Evolutionary conservation across 64 coral and sea anemone genomes (phyloP), one percentile per base, ranked within the genome.

Genomic region (Montipora foliosa): DNA sequence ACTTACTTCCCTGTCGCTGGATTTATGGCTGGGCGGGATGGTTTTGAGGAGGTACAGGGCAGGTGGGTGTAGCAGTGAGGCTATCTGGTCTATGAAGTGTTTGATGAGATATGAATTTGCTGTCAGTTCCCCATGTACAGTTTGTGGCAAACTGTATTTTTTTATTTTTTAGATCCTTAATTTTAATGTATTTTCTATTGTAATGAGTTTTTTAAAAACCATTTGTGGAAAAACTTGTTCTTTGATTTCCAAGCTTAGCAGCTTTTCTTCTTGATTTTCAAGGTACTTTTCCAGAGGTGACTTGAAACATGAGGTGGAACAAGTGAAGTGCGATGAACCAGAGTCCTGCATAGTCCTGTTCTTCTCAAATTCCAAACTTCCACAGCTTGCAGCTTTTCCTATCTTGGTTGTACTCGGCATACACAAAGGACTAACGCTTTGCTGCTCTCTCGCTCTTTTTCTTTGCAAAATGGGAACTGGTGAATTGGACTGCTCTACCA

Each of bases 1-100:
- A 91, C 79, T 45, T 83, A 67, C 67, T 91, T 91, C 53, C 90
- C 79, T 91, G 80, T 90, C 44, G 16, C 61, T 80, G 77, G 89
- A 75, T 90, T 90, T 57, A 80, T 15, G 75, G 13, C 59, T 67
- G 79, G 55, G 57, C 76, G 45, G 79, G 75, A 60, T 49, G 88
- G 15, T 90, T 90, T 90, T 58, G n/a, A 74, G 71, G 78, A 53
- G 66, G 44, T 73, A 64, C 53, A 11, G 58, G 79, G 68, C 72
- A 9, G 14, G 79, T 12, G 59, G 89, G 68, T 82, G 57, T 74
- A 8, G n/a, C 11, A 80, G 52, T 86, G 52, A 70, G 46, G 47
- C n/a, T 76, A 62, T 59, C 77, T 47, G 64, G 67, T 85, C 76
- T 46, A 37, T 74, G 57, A 62, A 85, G 53, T 85, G 66, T 84